phyloP scores from a whole-genome alignment of 2,113 vertebrate species.

The Charadrius vociferus region DNA sequence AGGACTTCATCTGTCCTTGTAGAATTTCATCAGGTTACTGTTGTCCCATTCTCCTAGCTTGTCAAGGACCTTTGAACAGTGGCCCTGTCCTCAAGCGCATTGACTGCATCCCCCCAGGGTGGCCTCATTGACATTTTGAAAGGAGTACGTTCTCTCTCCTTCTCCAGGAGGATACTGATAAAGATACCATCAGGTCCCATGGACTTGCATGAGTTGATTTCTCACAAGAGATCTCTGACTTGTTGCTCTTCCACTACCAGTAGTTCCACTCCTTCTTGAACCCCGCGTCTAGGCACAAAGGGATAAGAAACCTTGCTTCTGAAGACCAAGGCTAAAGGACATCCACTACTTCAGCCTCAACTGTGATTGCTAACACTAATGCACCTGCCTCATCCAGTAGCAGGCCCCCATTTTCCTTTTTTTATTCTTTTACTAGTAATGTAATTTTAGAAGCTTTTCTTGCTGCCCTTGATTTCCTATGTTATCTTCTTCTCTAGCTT shows the following conservation, averaged over 20 bases:
- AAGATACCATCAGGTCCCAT: not conserved
- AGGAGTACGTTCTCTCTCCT: not conserved
- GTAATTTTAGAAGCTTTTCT: not conserved
- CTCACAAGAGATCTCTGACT: not conserved
- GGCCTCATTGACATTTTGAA: not conserved
- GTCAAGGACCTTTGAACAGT: not conserved
- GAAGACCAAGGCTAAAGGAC: not conserved
- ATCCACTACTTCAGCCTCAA: not conserved
- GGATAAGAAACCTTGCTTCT: not conserved
- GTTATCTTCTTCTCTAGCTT: not conserved
- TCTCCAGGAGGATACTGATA: not conserved
- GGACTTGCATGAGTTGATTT: not conserved
- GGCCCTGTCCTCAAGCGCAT: not conserved
- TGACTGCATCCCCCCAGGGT: rapidly evolving
- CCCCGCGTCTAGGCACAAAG: not conserved
- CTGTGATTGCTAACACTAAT: not conserved
- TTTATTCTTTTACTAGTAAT: not conserved
- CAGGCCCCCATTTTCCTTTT: not conserved
- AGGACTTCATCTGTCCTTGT: not conserved
- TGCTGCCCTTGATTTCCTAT: not conserved
- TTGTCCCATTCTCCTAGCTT: not conserved
- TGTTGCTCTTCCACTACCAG: not conserved
- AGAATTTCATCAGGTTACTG: not conserved
- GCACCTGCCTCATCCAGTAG: not conserved
- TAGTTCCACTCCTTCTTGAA: not conserved